Conservation (phyloP, 1,140 invertebrate species). For the Dendrolimus punctatus region DNA sequence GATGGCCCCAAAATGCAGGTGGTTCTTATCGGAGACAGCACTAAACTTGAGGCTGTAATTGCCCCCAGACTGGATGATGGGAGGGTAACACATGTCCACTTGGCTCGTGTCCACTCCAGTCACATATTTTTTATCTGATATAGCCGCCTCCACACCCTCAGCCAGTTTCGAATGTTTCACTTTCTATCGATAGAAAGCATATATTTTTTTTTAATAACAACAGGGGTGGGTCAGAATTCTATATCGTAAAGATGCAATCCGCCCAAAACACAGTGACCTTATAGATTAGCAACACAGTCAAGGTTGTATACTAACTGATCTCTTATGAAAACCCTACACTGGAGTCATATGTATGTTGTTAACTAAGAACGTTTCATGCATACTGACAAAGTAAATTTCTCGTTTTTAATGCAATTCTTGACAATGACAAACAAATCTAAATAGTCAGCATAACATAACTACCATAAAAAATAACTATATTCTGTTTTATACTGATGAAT, state of each 20-base stretch:
- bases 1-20: constrained; percentile 96
- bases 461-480: no score
- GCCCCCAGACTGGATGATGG: constrained; percentile 98
- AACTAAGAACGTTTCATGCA: no score
- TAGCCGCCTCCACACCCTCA: constrained; percentile 93
- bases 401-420: no score
- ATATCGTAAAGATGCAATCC: neutral
- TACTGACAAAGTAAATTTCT: no score
- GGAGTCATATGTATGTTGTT: no score
- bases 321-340: no score
- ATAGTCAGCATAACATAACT: no score
- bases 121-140: constrained; percentile 95
- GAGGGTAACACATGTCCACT: constrained; percentile 97
- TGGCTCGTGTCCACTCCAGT: constrained; percentile 88
- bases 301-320: no score
- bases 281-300: no score
- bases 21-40: constrained; percentile 93
- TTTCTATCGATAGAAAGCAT: constrained; percentile 78
- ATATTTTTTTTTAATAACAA: neutral
- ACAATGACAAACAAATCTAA: no score
- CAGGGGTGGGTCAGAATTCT: neutral
- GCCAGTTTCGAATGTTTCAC: constrained; percentile 94
- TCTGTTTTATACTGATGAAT: no score
- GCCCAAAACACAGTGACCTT: neutral
- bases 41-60: constrained; percentile 98